Evolutionary conservation across 2,797 vertebrate species (phyloP), one percentile per base, ranked within the genome.

Genomic region (Dryobates pubescens): DNA sequence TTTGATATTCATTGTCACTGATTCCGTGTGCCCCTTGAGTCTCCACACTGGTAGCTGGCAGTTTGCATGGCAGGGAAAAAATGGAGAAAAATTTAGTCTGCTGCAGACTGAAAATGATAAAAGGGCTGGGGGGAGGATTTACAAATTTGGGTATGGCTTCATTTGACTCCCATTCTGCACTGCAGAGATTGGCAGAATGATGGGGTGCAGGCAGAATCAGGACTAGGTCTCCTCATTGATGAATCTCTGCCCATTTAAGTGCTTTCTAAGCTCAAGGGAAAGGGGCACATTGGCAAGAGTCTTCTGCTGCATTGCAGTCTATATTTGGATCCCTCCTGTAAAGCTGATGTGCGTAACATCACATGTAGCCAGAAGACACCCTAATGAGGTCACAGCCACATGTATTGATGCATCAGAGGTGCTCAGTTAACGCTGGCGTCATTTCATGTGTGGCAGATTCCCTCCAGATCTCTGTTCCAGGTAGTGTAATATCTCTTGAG

Each of bases 271-370:
- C 70, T 78, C 88, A 86, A 56, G 75, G 75, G 90, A 95, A 69
- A 71, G 65, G 68, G 82, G 59, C 38, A 88, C 79, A 77, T 71
- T 86, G 78, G 89, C 84, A 62, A 13, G 59, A 45, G 69, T 70
- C 30, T 88, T 94, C 78, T 93, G 83, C 63, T 71, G 13, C 3
- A 6, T 62, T 81, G 77, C 68, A 41, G 65, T 69, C 80, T 94
- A 80, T 86, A 70, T 95, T 93, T 89, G 86, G 78, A 74, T 91
- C 95, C 47, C 61, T 95, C 84, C 94, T 93, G 96, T 95, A 96
- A 89, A 94, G 91, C 82, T 94, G 94, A 87, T 94, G 94, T 94
- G 94, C 86, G 58, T 70, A 88, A 95, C 95, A 89, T 76, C 79
- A 16, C 59, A 45, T 45, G 49, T 87, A 83, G 90, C 82, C 94